These are phyloP conservation scores for Pemphredon lugubris DNA, from an alignment of 2,888 invertebrate genomes.

Conservation along the genomic window DNA sequence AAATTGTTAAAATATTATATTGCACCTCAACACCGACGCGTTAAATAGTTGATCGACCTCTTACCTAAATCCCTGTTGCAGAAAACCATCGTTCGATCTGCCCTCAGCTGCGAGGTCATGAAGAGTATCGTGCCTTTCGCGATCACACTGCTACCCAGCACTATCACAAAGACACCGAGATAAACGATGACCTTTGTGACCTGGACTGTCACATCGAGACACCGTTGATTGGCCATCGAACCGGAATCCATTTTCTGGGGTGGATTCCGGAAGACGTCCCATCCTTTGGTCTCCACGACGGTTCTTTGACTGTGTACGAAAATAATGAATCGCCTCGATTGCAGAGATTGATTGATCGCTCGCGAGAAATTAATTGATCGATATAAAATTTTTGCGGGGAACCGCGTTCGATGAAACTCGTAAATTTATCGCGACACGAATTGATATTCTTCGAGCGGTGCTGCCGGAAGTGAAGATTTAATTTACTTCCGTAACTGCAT, in stretches of 20 bases:
- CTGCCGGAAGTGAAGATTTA: too few species aligned
- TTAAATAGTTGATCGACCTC: too few species aligned
- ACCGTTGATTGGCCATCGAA: constrained; percentile 93
- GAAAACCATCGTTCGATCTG: constrained; percentile 88
- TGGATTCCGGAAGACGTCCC: constrained; percentile 97
- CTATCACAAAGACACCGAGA: constrained; percentile 91
- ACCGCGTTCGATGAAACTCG: too few species aligned
- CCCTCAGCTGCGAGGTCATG: constrained; percentile 94
- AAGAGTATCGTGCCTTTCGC: constrained; percentile 94
- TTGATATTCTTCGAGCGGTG: too few species aligned
- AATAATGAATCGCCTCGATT: too few species aligned
- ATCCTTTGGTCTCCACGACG: constrained; percentile 94
- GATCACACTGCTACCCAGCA: constrained; percentile 92
- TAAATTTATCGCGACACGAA: too few species aligned
- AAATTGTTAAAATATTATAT: too few species aligned
- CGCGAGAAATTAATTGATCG: too few species aligned
- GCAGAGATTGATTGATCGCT: too few species aligned
- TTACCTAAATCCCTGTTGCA: constrained; percentile 93
- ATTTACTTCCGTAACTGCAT: too few species aligned
- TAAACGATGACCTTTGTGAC: constrained; percentile 93
- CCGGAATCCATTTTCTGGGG: constrained; percentile 94
- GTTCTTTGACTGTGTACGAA: constrained; percentile 87
- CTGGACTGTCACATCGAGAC: constrained; percentile 92
- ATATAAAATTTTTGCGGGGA: too few species aligned
- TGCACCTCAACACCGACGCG: too few species aligned